Conservation (phyloP, 2,113 vertebrate genomes). For the Tachuris rubrigastra region DNA sequence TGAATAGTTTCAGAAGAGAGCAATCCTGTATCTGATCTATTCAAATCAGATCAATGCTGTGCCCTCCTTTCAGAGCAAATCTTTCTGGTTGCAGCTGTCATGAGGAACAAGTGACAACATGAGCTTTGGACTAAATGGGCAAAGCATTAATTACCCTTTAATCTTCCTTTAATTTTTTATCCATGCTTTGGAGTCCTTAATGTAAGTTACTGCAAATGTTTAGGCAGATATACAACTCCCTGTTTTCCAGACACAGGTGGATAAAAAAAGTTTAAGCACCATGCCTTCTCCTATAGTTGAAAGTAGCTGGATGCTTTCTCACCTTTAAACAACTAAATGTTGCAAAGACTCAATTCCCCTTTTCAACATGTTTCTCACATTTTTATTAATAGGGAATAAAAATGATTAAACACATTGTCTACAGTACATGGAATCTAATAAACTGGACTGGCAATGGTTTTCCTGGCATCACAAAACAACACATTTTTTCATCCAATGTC, state of each 20-base stretch:
- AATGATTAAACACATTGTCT: background rate
- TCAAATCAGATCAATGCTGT: background rate
- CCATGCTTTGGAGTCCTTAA: background rate
- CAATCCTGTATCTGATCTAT: background rate
- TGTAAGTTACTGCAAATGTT: background rate
- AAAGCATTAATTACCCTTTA: background rate
- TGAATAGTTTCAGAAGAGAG: background rate
- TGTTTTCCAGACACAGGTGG: background rate
- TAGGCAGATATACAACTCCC: background rate
- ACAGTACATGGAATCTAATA: background rate
- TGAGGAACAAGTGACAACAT: background rate
- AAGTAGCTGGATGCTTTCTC: background rate
- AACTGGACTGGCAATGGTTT: background rate
- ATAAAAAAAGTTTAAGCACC: background rate
- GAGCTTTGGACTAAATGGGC: background rate
- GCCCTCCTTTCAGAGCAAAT: background rate
- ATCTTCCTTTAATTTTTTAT: background rate
- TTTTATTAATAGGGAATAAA: background rate
- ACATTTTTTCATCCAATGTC: background rate
- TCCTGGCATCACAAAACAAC: background rate
- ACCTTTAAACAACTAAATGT: background rate
- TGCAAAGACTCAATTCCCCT: background rate
- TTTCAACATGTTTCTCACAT: background rate
- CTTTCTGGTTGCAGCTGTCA: background rate
- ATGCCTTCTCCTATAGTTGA: background rate